A percentile compares a stretch with the other conserved stretches of the same genome.
Evolutionary conservation across 1,140 invertebrate species (phyloP).

Genomic region (Drosophila punjabiensis): DNA sequence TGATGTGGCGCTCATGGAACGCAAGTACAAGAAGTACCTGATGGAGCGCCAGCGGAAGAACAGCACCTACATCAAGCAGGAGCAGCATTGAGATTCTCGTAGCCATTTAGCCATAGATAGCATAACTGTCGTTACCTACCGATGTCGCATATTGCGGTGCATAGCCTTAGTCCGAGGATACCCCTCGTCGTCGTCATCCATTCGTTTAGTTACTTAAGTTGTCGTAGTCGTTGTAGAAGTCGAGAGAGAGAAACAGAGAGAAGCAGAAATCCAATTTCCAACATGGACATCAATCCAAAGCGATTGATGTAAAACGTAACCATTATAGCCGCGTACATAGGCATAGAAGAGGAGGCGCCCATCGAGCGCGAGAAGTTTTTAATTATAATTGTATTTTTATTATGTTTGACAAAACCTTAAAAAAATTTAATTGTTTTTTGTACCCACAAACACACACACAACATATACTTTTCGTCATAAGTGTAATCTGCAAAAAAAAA

Average conservation of each 20-base stretch:
- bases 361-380: conserved; percentile 26
- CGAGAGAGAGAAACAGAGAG: conserved; percentile 23
- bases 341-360: conserved; percentile 19
- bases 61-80: conserved; percentile 62
- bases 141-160: conserved; percentile 67
- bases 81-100: conserved; percentile 63
- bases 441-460: conserved; percentile 35
- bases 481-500: conserved; percentile 49
- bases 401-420: conserved; percentile 65
- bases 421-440: conserved; percentile 60
- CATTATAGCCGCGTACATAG: conserved; percentile 32
- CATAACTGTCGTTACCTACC: conserved; percentile 56
- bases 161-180: conserved; percentile 47
- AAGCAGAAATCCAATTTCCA: conserved; percentile 52
- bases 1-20: conserved; percentile 5
- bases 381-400: conserved; percentile 54
- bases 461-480: conserved; percentile 53
- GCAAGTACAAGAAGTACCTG: conserved; percentile 29
- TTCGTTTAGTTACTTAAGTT: conserved; percentile 55
- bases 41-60: conserved; percentile 35
- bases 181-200: conserved; percentile 46
- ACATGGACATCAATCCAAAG: conserved; percentile 17
- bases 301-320: conserved; percentile 41
- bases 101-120: conserved; percentile 58
- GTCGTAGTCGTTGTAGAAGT: conserved; percentile 62